Base-by-base conservation (phyloP, 2,888 invertebrate species). In the Melanostoma scalare region DNA sequence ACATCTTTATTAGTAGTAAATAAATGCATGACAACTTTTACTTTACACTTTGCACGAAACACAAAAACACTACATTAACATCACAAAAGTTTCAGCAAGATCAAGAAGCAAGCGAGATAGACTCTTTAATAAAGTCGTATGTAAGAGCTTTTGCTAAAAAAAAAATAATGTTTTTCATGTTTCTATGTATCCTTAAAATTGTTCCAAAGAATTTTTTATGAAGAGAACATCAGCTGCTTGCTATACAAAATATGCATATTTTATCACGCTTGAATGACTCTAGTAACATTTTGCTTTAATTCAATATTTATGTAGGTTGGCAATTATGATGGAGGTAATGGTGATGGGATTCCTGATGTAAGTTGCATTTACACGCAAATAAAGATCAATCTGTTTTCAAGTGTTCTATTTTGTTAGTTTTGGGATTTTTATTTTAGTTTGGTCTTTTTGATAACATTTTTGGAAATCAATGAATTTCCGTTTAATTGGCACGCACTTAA, bases 261-360 rank as follows among this genome's bases (percentile, higher is more conserved):
- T 56, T 55, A 55, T 48, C 63, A 69, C 63, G 69, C 77, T 36
- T 46, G 31, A 60, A 61, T 81, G 4, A 78, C 63, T 65, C 6
- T 9, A 53, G 30, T 78, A 78, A 71, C 79, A 79, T 75, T 71
- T 40, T 65, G 74, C 74, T 84, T 79, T 78, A 69, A 84, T 74
- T 67, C 42, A 74, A 84, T 84, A 38, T 71, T 35, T 65, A 84
- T 84, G 31, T 75, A 84, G 84, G 84, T 71, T 84, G 78, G 74
- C 84, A 75, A 71, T 74, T 67, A 75, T 74, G 84, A 84, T 75
- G 85, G 75, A 75, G 56, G 31, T 56, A 78, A 67, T 84, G 85
- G 80, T 80, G 85, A 80, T 76, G 75, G 85, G 46, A 60, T 10
- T 72, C 56, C 68, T 4, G 75, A 76, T 72, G 85, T 85, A 85